Conservation (phyloP, 2,888 invertebrate genomes). For the Ecliptopera silaceata region DNA sequence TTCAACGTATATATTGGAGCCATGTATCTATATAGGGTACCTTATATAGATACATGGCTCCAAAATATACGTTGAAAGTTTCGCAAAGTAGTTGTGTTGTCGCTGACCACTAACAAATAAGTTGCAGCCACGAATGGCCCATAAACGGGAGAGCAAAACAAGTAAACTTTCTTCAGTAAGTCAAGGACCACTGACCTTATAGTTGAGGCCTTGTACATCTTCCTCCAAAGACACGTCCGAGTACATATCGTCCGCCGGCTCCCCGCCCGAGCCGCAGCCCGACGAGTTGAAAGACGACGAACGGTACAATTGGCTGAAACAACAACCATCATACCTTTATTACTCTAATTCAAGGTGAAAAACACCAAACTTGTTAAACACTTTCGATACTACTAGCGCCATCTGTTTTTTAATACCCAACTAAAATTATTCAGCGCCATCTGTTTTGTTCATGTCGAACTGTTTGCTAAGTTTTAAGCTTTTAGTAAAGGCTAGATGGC, state of each 20-base stretch:
- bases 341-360: constrained; percentile 29
- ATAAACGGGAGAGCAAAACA: background rate
- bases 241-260: constrained; percentile 97
- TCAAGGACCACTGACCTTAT: constrained; percentile 86
- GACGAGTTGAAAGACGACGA: constrained; percentile 97
- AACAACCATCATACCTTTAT: constrained; percentile 45
- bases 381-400: constrained; percentile 10
- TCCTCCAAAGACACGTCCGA: constrained; percentile 96
- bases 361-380: constrained; percentile 7
- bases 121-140: too few species aligned
- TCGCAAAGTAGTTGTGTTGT: background rate
- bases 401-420: constrained; percentile 14
- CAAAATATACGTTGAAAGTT: too few species aligned
- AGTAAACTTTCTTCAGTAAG: background rate
- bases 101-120: too few species aligned
- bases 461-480: background rate
- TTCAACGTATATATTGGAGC: too few species aligned
- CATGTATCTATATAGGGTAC: too few species aligned
- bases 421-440: constrained; percentile 45
- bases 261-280: constrained; percentile 95
- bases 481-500: constrained; percentile 5
- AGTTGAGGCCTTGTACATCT: constrained; percentile 96
- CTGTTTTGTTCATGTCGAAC: constrained; percentile 33
- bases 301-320: constrained; percentile 93
- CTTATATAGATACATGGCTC: too few species aligned